These are phyloP conservation scores for Xanthia icteritia DNA, from an alignment of 2,888 invertebrate species.

Conservation along the genomic window DNA sequence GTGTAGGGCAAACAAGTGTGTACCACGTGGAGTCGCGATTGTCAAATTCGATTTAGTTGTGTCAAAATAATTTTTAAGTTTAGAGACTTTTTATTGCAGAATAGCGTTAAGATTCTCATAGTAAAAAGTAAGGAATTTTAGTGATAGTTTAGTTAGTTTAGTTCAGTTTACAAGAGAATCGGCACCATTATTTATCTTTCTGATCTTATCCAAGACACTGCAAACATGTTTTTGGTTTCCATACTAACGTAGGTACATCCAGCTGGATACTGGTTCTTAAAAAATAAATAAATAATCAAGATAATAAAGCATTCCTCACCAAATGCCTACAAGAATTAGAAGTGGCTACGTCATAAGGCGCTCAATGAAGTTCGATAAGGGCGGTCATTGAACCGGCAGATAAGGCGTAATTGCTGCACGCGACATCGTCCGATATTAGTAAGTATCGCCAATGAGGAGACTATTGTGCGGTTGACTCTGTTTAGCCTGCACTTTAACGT, in stretches of 20 bases:
- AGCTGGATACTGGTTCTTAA: slow-evolving; percentile 12
- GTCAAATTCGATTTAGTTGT: no score
- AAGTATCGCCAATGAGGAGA: slow-evolving; percentile 68
- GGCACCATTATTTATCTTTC: slow-evolving; percentile 24
- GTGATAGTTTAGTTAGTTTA: no score
- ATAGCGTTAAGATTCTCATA: no score
- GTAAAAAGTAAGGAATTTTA: no score
- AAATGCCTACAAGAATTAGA: slow-evolving; percentile 52
- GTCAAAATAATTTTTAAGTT: no score
- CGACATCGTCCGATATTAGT: slow-evolving; percentile 68
- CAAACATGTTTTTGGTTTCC: slow-evolving; percentile 6
- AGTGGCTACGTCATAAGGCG: slow-evolving; percentile 76
- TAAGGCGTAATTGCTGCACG: slow-evolving; percentile 73
- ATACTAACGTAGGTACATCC: slow-evolving; percentile 3
- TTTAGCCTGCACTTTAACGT: slow-evolving; percentile 63
- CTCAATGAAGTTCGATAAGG: slow-evolving; percentile 83
- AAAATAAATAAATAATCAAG: slow-evolving; percentile 39
- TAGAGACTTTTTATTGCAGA: no score
- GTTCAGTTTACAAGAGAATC: no score
- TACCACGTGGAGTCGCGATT: no score
- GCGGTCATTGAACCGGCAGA: slow-evolving; percentile 82
- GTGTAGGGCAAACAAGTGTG: no score
- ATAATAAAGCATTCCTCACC: slow-evolving; percentile 45
- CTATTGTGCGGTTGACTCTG: slow-evolving; percentile 59
- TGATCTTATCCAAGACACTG: slow-evolving; percentile 17